These are phyloP conservation scores for Arnoldichthys spilopterus DNA, from an alignment of 2,797 vertebrate species.

Conservation along the genomic window DNA sequence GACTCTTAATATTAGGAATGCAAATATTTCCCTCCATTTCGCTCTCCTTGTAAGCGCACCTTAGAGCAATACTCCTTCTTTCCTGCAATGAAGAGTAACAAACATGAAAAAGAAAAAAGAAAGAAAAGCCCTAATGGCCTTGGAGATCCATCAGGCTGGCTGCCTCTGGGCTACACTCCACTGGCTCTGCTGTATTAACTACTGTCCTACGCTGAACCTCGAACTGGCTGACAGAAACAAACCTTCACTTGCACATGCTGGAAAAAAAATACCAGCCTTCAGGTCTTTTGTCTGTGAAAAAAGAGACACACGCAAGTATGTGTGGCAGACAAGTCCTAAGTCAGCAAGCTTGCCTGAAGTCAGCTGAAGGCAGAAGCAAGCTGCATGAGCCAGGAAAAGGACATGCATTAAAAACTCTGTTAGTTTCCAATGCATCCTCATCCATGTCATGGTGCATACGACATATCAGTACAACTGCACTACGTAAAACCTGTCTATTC, in stretches of 20 bases:
- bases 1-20: not conserved
- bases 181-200: constrained; percentile 41
- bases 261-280: constrained; percentile 59
- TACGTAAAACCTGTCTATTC: not conserved
- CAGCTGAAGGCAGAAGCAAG: constrained; percentile 22
- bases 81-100: constrained; percentile 59
- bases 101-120: constrained; percentile 49
- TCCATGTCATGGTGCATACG: not conserved
- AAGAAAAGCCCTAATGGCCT: constrained; percentile 62
- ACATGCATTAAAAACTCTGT: not conserved
- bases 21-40: not conserved
- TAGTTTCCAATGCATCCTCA: not conserved
- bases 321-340: constrained; percentile 48
- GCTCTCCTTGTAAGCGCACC: not conserved
- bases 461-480: not conserved
- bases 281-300: constrained; percentile 48
- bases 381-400: not conserved
- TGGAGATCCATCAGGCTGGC: constrained; percentile 61
- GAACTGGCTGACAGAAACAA: constrained; percentile 53
- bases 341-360: constrained; percentile 48
- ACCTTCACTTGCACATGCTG: constrained; percentile 54
- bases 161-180: constrained; percentile 62
- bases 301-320: constrained; percentile 55
- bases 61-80: constrained; percentile 58
- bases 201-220: constrained; percentile 43